Evolutionary conservation across 2,888 invertebrate genomes (phyloP), one percentile per base, ranked within the genome.

Genomic region (Eupelmus urozonus): DNA sequence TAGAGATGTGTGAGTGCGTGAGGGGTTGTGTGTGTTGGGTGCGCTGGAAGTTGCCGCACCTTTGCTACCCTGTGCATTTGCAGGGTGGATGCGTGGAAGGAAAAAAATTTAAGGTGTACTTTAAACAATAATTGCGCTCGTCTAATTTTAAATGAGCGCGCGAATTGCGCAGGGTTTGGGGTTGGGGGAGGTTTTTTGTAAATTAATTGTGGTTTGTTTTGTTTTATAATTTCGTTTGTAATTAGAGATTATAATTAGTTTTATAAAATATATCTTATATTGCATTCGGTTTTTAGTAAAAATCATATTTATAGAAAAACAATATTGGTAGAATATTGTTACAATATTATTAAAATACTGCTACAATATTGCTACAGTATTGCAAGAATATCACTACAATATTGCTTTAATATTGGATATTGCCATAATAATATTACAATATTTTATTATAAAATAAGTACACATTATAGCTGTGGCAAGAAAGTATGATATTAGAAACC

Each of bases 1-100:
- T 16, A 42, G 7, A n/a, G 51, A 25, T 45, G 13, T 42, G 53
- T 16, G 42, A 0, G 18, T 29, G 49, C 16, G 51, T 23, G 62
- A 9, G 55, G 7, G 25, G 51, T 23, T 45, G 13, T 42, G 53
- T 16, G 42, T 2, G 18, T 29, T 5, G 20, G 67, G 65, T 23
- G 9, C 9, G 9, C 9, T 34, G 9, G 3, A 34, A 34, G 34
- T 34, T 34, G 5, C 34, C 9, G 3, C 34, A 3, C 9, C 9
- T 34, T 34, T 34, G 9, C 45, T 45, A 45, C 86, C 84, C 83
- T 76, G 78, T 70, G 62, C 29, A 51, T 3, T 29, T 5, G 34
- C 18, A 4, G 42, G 67, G 74, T 62, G 76, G 67, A 75, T 53
- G 73, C 72, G 76, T 74, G 76, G 18, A n/a, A 67, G 20, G 16